Conservation (phyloP, 2,888 invertebrate genomes). For the Gymnosoma rotundatum region DNA sequence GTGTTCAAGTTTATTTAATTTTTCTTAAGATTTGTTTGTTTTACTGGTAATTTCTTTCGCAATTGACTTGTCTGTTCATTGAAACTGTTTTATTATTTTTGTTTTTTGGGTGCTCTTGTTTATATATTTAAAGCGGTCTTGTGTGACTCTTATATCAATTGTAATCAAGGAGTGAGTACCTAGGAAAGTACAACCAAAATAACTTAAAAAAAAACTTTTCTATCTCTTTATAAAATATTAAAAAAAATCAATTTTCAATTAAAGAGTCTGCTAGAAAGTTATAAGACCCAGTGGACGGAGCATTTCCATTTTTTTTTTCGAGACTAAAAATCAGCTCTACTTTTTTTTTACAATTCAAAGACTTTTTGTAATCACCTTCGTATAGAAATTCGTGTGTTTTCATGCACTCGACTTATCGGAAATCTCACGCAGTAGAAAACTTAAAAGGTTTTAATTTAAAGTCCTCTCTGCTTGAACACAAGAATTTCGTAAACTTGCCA, state of each 20-base stretch:
- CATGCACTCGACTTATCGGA: not conserved
- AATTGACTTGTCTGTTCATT: constrained; percentile 56
- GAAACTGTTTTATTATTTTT: constrained; percentile 17
- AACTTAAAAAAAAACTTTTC: not conserved
- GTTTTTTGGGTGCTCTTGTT: constrained; percentile 4
- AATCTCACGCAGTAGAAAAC: constrained; percentile 31
- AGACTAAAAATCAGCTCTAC: not conserved
- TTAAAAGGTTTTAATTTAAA: constrained; percentile 7
- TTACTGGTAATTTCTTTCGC: constrained; percentile 44
- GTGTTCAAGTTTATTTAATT: constrained; percentile 52
- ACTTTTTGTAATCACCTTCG: not conserved
- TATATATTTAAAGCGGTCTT: constrained; percentile 9
- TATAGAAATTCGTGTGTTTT: too few species aligned
- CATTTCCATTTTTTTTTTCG: not conserved
- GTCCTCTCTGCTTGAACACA: constrained; percentile 5
- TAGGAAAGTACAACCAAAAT: not conserved
- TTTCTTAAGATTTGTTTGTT: constrained; percentile 53
- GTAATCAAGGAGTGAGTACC: not conserved
- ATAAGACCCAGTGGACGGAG: too few species aligned
- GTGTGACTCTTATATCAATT: constrained; percentile 27
- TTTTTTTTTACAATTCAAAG: not conserved
- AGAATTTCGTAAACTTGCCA: constrained; percentile 38
- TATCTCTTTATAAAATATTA: too few species aligned
- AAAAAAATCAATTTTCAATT: too few species aligned
- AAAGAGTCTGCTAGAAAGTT: too few species aligned